phyloP scores from a whole-genome alignment of 2,797 vertebrate species.

The Tapirus indicus region DNA sequence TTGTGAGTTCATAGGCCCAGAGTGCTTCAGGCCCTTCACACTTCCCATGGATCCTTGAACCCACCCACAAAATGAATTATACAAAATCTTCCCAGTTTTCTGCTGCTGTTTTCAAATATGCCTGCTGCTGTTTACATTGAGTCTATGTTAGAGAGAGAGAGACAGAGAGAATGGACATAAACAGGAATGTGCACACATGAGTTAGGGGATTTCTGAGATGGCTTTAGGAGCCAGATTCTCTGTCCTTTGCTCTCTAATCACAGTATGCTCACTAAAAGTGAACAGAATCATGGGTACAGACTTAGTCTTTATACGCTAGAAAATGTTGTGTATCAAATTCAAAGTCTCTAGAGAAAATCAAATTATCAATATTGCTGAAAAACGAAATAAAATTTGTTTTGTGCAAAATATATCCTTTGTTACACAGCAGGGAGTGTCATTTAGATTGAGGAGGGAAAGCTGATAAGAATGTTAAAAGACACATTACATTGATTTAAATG shows the following conservation, averaged over 20 bases:
- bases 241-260: conserved; percentile 34
- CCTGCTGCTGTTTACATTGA: not conserved
- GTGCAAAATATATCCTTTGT: not conserved
- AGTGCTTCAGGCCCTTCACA: not conserved
- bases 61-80: not conserved
- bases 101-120: conserved; percentile 39
- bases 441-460: conserved; percentile 18
- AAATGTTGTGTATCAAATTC: not conserved
- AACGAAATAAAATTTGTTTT: conserved; percentile 45
- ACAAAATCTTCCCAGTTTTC: not conserved
- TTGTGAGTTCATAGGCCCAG: conserved; percentile 13
- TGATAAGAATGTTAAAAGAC: conserved; percentile 41
- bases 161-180: not conserved
- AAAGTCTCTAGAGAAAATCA: conserved; percentile 42
- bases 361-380: not conserved
- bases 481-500: conserved; percentile 14
- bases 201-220: not conserved
- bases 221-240: not conserved
- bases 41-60: not conserved
- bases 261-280: not conserved
- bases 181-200: not conserved
- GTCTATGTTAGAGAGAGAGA: not conserved
- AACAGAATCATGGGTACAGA: conserved; percentile 14
- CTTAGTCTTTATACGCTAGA: not conserved
- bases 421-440: not conserved